Conservation (phyloP, 2,888 invertebrate genomes). For the Pachliopta kotzebuea region DNA sequence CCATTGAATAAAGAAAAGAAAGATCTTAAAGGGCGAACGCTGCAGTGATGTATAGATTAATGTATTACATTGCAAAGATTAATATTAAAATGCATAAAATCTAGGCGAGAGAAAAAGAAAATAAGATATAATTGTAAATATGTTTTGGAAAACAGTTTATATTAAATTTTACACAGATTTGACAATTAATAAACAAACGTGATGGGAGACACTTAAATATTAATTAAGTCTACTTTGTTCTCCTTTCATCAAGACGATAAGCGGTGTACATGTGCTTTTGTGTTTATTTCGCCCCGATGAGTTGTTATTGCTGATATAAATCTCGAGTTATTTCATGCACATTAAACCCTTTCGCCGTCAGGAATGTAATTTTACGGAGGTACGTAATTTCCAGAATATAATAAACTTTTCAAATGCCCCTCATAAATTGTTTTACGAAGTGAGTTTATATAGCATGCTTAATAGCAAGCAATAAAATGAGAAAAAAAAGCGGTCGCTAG, state of each 20-base stretch:
- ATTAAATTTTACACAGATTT: no score
- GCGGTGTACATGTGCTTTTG: background rate
- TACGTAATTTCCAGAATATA: slow-evolving; percentile 22
- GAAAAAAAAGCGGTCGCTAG: slow-evolving; percentile 3
- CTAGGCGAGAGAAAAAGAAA: no score
- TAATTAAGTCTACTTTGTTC: background rate
- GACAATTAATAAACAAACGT: no score
- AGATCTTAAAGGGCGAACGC: no score
- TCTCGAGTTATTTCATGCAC: slow-evolving; percentile 21
- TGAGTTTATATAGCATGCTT: slow-evolving; percentile 8
- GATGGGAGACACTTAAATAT: no score
- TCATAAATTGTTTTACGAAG: slow-evolving; percentile 22
- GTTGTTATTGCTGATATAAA: slow-evolving; percentile 18
- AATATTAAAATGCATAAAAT: no score
- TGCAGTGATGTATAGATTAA: no score
- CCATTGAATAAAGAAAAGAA: no score
- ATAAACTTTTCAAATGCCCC: slow-evolving; percentile 23
- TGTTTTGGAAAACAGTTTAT: no score
- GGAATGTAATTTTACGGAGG: slow-evolving; percentile 23
- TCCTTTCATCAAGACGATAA: slow-evolving; percentile 5
- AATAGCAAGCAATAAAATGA: slow-evolving; percentile 6
- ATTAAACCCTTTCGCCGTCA: slow-evolving; percentile 23
- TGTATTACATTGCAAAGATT: no score
- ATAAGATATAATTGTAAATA: no score
- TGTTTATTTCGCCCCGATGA: slow-evolving; percentile 11